Conservation (phyloP, 2,797 vertebrate species). For the Anguilla obscura region DNA sequence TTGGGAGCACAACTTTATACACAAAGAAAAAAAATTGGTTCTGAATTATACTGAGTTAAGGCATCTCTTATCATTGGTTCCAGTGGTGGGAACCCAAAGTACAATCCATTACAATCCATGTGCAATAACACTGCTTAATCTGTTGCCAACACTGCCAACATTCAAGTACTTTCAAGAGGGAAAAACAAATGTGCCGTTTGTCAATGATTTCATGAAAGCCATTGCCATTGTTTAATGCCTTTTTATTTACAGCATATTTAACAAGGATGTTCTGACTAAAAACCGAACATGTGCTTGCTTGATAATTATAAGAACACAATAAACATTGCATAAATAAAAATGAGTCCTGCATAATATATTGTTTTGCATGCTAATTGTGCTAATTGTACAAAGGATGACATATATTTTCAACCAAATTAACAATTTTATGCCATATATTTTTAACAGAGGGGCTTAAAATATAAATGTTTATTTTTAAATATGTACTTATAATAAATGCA, state of each 20-base stretch:
- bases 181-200: neutral
- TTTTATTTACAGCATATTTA: conserved; percentile 14
- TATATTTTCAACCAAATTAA: neutral
- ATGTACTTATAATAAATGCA: neutral
- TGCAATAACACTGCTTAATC: neutral
- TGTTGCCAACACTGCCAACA: neutral
- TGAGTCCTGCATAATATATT: neutral
- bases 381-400: neutral
- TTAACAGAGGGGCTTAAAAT: conserved; percentile 2
- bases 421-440: neutral
- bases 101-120: neutral
- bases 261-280: neutral
- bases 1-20: neutral
- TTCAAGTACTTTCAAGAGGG: neutral
- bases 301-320: neutral
- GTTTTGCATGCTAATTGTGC: neutral
- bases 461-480: neutral
- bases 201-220: neutral
- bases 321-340: neutral
- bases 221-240: neutral
- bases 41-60: neutral
- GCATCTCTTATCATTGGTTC: neutral
- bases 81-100: neutral
- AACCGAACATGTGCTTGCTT: neutral
- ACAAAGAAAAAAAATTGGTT: neutral